Evolutionary conservation across 2,113 vertebrate genomes (phyloP), one percentile per base, ranked within the genome.

Genomic region (Silurus meridionalis): DNA sequence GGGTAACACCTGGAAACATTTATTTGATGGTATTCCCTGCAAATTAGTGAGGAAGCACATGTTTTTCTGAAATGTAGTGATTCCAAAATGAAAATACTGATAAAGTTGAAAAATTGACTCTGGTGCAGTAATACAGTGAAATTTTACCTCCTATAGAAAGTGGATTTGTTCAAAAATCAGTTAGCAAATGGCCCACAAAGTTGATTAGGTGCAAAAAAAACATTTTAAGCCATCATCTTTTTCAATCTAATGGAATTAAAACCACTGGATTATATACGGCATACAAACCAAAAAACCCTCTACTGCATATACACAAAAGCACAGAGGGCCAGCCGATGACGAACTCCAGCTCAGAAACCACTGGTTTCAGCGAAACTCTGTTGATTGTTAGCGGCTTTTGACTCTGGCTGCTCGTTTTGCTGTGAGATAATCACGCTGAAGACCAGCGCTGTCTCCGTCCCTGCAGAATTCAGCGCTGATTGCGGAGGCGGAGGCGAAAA

Each of bases 351-450:
- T 21, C 8, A 23, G 69, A 46, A 37, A 19, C 46, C 80, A 23
- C 28, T 83, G 69, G 83, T 75, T 87, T 87, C 83, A 85, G 83
- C 80, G 74, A 80, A 81, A 71, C 79, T 82, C 88, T 87, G 79
- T 74, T 87, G 78, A 86, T 82, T 75, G 86, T 86, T 88, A 86
- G 63, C 84, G 46, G 66, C 57, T 63, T 46, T 86, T 88, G 72
- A 75, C 71, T 84, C 66, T 87, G 55, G 74, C 69, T 23, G 72
- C 50, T 46, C n/a, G 55, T 57, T 21, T 14, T 60, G 19, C 53
- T 55, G 72, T 11, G 14, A 60, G 28, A 15, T 57, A 28, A 52
- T 28, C 10, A 37, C 28, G 6, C 19, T 21, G 10, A 37, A 37
- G 37, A 37, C 83, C 28, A 23, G 21, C 55, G n/a, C 5, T 71